These are phyloP conservation scores for Gymnosoma rotundatum DNA, from an alignment of 2,888 invertebrate genomes.

Conservation along the genomic window DNA sequence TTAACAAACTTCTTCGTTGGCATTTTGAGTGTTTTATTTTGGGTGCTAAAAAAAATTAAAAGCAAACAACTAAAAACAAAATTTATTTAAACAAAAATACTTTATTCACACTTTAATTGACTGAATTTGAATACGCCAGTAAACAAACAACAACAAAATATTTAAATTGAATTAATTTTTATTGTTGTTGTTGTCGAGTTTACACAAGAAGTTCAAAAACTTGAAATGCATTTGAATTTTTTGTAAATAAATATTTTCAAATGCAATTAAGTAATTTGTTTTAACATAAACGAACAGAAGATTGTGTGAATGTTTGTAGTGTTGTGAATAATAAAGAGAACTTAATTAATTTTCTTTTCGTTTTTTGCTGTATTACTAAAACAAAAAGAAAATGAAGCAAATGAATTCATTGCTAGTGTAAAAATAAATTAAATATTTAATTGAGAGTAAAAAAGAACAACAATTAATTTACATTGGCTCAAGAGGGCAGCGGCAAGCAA, in stretches of 20 bases:
- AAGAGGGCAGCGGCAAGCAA: too few relatives aligned
- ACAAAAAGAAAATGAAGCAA: not conserved
- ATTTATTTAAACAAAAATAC: constrained; percentile 16
- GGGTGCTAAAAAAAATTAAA: not conserved
- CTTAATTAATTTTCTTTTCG: not conserved
- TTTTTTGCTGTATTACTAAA: not conserved
- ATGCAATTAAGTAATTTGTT: constrained; percentile 57
- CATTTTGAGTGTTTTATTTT: constrained; percentile 27
- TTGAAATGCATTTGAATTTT: constrained; percentile 50
- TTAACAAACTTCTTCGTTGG: constrained; percentile 1
- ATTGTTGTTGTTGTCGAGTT: constrained; percentile 6
- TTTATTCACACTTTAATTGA: constrained; percentile 47
- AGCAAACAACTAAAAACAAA: constrained; percentile 4
- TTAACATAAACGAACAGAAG: not conserved
- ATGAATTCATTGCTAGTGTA: not conserved
- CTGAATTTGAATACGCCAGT: constrained; percentile 28
- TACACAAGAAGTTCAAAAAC: constrained; percentile 26
- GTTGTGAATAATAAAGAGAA: not conserved
- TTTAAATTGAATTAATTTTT: constrained; percentile 30
- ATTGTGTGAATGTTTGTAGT: not conserved
- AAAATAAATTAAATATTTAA: too few relatives aligned
- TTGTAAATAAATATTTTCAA: constrained; percentile 55
- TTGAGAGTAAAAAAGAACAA: too few relatives aligned
- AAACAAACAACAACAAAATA: constrained; percentile 23
- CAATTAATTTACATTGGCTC: too few relatives aligned